phyloP scores from a whole-genome alignment of 2,888 invertebrate species.

The Glyphotaelius pellucidus region DNA sequence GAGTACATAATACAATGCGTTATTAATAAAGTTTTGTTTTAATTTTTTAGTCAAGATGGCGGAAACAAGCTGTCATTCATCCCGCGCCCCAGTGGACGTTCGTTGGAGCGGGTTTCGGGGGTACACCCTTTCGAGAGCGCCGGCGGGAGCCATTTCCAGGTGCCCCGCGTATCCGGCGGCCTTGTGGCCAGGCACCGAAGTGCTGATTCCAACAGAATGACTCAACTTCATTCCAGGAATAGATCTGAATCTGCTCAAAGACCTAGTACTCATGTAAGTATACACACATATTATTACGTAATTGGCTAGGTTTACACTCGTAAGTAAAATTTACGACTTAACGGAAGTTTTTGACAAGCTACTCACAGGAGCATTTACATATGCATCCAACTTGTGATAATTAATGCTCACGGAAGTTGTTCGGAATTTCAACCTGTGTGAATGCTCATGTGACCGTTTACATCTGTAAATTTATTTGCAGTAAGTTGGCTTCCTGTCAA shows the following conservation, averaged over 20 bases:
- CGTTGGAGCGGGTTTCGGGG: constrained; percentile 62
- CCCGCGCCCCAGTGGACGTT: constrained; percentile 55
- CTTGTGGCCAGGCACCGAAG: constrained; percentile 57
- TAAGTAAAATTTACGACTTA: too few species aligned
- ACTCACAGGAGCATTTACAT: too few species aligned
- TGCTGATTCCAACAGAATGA: constrained; percentile 57
- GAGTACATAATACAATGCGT: not conserved
- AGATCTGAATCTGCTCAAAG: constrained; percentile 57
- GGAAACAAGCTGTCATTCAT: constrained; percentile 56
- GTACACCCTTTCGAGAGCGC: constrained; percentile 57
- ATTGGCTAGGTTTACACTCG: too few species aligned
- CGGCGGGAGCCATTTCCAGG: not conserved
- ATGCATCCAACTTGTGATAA: too few species aligned
- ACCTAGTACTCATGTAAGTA: constrained; percentile 56
- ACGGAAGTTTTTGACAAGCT: too few species aligned
- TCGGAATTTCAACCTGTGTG: too few species aligned
- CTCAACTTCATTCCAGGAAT: constrained; percentile 45
- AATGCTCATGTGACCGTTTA: too few species aligned
- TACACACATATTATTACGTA: not conserved
- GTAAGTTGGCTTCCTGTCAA: too few species aligned
- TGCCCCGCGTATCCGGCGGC: not conserved
- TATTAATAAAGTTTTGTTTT: not conserved
- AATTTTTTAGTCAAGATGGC: constrained; percentile 51
- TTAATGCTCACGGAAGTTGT: too few species aligned
- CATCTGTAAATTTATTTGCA: too few species aligned